Conservation (phyloP, 2,888 invertebrate species). For the Torymus texanus region DNA sequence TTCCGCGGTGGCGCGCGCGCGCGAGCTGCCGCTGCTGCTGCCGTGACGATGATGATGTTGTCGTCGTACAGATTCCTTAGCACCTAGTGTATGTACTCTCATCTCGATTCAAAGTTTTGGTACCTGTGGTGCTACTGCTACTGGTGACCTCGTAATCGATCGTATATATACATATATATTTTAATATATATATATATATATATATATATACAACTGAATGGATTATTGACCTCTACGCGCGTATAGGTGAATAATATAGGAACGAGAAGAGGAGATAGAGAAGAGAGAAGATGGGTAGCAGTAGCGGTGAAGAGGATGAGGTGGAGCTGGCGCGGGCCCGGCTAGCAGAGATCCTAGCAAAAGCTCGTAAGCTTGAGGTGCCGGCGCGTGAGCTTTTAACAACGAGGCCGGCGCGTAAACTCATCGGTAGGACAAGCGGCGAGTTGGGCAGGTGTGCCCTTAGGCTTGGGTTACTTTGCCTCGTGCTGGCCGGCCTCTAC, state of each 20-base stretch:
- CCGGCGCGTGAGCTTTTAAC: conserved; percentile 66
- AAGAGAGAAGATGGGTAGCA: not conserved
- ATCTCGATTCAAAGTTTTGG: too few relatives aligned
- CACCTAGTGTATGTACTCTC: too few relatives aligned
- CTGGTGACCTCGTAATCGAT: too few relatives aligned
- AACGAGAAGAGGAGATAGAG: not conserved
- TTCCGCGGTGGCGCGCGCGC: conserved; percentile 28
- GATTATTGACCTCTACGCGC: not conserved
- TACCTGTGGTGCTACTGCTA: too few relatives aligned
- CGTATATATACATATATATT: too few relatives aligned
- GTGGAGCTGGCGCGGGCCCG: conserved; percentile 69
- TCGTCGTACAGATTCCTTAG: too few relatives aligned
- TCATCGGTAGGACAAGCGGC: conserved; percentile 67
- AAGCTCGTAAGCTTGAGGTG: conserved; percentile 68
- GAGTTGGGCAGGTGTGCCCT: conserved; percentile 59
- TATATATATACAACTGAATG: too few relatives aligned
- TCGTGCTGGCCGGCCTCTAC: conserved; percentile 48
- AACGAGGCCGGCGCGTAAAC: conserved; percentile 67
- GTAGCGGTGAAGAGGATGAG: conserved; percentile 51
- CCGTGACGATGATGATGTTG: too few relatives aligned
- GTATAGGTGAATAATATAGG: too few relatives aligned
- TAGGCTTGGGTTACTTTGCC: conserved; percentile 35
- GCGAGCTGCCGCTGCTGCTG: conserved; percentile 5
- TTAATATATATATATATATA: too few relatives aligned
- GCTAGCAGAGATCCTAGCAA: conserved; percentile 67